phyloP scores from a whole-genome alignment of 1,140 invertebrate species.

The Drosophila kepulauana region DNA sequence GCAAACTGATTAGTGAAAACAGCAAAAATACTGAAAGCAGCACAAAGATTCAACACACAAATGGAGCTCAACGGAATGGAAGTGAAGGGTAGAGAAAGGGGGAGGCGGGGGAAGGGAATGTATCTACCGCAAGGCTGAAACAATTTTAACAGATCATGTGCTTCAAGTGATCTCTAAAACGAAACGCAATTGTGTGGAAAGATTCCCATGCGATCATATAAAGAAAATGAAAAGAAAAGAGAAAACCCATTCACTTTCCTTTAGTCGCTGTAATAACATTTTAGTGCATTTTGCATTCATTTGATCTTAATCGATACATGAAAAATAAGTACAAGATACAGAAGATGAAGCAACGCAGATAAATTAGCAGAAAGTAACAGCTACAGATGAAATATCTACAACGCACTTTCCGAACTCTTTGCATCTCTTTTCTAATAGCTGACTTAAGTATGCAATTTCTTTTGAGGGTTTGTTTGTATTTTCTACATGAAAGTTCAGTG shows the following conservation, averaged over 20 bases:
- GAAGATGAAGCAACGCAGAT: background rate
- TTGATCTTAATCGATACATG: constrained; percentile 4
- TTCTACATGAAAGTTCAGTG: too few species aligned
- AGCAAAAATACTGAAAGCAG: constrained; percentile 30
- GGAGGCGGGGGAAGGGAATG: background rate
- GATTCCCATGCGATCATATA: constrained; percentile 4
- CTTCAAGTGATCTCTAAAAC: constrained; percentile 31
- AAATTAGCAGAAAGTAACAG: background rate
- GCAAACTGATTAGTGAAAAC: constrained; percentile 49
- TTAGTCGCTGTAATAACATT: background rate
- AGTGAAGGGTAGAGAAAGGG: too few species aligned
- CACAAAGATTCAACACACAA: constrained; percentile 19
- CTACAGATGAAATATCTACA: too few species aligned
- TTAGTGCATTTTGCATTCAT: background rate
- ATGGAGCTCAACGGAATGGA: background rate
- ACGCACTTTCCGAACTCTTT: too few species aligned
- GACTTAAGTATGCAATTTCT: too few species aligned
- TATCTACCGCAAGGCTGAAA: background rate
- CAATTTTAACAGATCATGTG: constrained; percentile 38
- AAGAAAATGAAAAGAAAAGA: background rate
- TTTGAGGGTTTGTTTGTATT: too few species aligned
- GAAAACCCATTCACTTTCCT: constrained; percentile 5
- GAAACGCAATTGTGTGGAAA: constrained; percentile 26
- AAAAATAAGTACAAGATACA: too few species aligned
- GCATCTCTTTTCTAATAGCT: too few species aligned